Percentiles rank a stretch among this genome's conserved stretches.
These are phyloP conservation scores for Fopius arisanus DNA, from an alignment of 1,140 invertebrate species.

Conservation along the genomic window DNA sequence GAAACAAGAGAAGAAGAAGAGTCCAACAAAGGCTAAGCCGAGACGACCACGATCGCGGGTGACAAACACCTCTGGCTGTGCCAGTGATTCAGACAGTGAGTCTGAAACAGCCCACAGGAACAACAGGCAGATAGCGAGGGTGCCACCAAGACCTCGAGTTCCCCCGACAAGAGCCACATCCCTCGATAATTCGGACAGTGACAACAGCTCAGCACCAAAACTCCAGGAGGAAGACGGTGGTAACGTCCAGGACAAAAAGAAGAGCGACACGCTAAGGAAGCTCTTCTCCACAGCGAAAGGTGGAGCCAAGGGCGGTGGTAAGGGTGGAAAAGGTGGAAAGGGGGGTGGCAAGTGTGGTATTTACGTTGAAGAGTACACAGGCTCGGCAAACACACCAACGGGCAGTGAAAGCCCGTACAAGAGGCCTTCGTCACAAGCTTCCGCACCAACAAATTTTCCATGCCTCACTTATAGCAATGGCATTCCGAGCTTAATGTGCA, in stretches of 20 bases:
- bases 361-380: conserved; percentile 59
- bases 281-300: conserved; percentile 69
- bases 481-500: conserved; percentile 56
- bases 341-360: conserved; percentile 68
- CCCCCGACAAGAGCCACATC: conserved; percentile 52
- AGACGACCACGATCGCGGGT: conserved; percentile 52
- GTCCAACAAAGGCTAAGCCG: conserved; percentile 49
- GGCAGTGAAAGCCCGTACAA: conserved; percentile 62
- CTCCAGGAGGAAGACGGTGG: conserved; percentile 66
- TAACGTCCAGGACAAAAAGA: conserved; percentile 74
- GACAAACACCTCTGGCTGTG: conserved; percentile 45
- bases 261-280: conserved; percentile 73
- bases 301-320: conserved; percentile 68
- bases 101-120: conserved; percentile 48
- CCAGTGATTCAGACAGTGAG: conserved; percentile 58
- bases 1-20: conserved; percentile 58
- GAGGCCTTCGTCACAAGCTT: conserved; percentile 51
- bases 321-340: conserved; percentile 68
- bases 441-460: conserved; percentile 36
- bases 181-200: conserved; percentile 59
- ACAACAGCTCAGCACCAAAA: conserved; percentile 63
- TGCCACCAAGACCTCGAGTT: conserved; percentile 54
- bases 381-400: conserved; percentile 54
- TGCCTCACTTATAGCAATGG: conserved; percentile 50
- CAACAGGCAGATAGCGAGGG: conserved; percentile 48